These are phyloP conservation scores for Philereme transversata DNA, from an alignment of 2,888 invertebrate genomes.

Conservation along the genomic window DNA sequence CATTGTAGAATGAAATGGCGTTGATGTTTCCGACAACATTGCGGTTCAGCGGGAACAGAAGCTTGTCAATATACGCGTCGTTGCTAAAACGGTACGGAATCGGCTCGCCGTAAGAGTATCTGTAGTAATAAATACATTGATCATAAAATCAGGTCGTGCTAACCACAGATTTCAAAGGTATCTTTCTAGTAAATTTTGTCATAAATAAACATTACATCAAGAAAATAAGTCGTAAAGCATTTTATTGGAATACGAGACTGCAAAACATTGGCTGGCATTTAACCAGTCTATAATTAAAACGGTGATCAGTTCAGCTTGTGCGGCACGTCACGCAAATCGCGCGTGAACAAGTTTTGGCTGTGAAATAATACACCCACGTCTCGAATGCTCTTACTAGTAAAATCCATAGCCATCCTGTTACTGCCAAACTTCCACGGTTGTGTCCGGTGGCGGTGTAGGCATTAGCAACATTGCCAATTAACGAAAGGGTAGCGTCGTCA, in stretches of 20 bases:
- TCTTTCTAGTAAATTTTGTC: constrained; percentile 13
- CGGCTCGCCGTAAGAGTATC: constrained; percentile 81
- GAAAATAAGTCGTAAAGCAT: constrained; percentile 68
- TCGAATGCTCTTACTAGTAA: constrained; percentile 44
- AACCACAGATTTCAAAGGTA: constrained; percentile 21
- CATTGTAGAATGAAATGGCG: constrained; percentile 86
- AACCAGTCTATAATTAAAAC: constrained; percentile 72
- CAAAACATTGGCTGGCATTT: constrained; percentile 75
- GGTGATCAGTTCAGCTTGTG: constrained; percentile 49
- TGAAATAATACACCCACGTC: constrained; percentile 63
- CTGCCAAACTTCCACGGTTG: constrained; percentile 39
- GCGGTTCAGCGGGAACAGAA: constrained; percentile 85
- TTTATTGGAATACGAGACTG: constrained; percentile 58
- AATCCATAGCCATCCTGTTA: constrained; percentile 39
- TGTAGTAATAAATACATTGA: constrained; percentile 49
- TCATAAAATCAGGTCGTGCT: constrained; percentile 19
- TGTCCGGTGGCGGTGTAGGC: constrained; percentile 8
- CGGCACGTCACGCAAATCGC: constrained; percentile 54
- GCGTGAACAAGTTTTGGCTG: constrained; percentile 59
- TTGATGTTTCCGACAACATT: constrained; percentile 85
- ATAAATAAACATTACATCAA: constrained; percentile 21
- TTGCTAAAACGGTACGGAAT: constrained; percentile 86
- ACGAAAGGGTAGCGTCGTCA: constrained; percentile 56
- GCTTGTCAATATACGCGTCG: constrained; percentile 89
- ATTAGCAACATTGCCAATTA: constrained; percentile 62